Evolutionary conservation across 2,113 vertebrate genomes (phyloP), one percentile per base, ranked within the genome.

Genomic region (Malaclemys terrapin): DNA sequence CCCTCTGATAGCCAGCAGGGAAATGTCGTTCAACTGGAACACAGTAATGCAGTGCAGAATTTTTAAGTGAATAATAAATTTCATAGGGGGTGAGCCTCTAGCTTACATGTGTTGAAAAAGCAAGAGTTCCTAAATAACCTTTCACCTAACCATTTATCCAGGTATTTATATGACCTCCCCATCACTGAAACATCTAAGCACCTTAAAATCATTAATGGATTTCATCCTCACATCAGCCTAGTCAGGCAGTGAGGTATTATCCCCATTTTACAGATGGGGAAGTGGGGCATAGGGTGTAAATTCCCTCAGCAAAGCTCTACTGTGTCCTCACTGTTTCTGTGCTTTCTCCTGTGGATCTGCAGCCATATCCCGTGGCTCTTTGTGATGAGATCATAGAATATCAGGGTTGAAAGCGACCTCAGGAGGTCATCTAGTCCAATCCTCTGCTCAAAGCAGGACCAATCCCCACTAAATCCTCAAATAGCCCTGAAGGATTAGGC

Each of bases 31-130:
- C 84, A 38, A 47, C n/a, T 89, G 91, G 75, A 96, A 87, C 78
- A 93, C 52, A 82, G 45, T 1, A 88, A 10, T 65, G 49, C 42
- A 54, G 8, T 20, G 69, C 54, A 31, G 78, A 76, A 82, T 89
- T 95, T 94, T 9, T 45, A 93, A 94, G 80, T 5, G 85, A 96
- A 92, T 91, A 93, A 92, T 80, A 84, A 84, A 96, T 96, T 89
- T 94, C 88, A 89, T 57, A 50, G 59, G 88, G 53, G 89, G 65
- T 82, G 88, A 87, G 88, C 56, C 92, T 86, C 49, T 8, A 16
- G 54, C 42, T 85, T 75, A 27, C 53, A 24, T 6, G n/a, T 80
- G 65, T 49, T 80, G 84, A 91, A 62, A 13, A 22, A 2, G 4
- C 82, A 13, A 54, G 25, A 42, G 62, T 3, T 20, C 29, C 82